Evolutionary conservation across 2,888 invertebrate species (phyloP).

Genomic region (Salticus scenicus): DNA sequence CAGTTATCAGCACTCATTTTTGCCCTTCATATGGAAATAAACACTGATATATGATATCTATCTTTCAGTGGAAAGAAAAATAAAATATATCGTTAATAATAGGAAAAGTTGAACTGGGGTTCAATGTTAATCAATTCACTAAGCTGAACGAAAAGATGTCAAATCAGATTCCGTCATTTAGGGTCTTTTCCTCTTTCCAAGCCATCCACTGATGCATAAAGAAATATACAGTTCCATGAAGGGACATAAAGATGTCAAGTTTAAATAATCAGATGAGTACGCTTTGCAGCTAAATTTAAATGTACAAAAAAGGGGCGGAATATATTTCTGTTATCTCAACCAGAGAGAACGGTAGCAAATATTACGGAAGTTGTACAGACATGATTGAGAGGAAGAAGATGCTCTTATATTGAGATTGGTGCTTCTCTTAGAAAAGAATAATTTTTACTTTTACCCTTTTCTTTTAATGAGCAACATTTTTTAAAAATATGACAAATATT

Average conservation of each 20-base stretch:
- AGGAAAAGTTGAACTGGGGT: neutral
- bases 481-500: no score
- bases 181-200: neutral
- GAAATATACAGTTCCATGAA: neutral
- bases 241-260: neutral
- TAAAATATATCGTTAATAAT: no score
- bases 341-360: slow-evolving; percentile 29
- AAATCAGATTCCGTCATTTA: neutral
- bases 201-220: slow-evolving; percentile 16
- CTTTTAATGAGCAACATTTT: no score
- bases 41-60: no score
- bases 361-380: slow-evolving; percentile 53
- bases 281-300: neutral
- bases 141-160: neutral
- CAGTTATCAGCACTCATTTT: no score
- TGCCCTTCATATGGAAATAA: no score
- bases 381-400: slow-evolving; percentile 8
- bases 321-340: slow-evolving; percentile 33
- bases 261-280: neutral
- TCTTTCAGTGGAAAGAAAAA: no score
- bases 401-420: no score
- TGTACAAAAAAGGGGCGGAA: neutral
- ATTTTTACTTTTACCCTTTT: neutral
- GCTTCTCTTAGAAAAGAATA: neutral
- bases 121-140: neutral